Evolutionary conservation across 2,113 vertebrate species (phyloP).

Genomic region (Haemorhous mexicanus): DNA sequence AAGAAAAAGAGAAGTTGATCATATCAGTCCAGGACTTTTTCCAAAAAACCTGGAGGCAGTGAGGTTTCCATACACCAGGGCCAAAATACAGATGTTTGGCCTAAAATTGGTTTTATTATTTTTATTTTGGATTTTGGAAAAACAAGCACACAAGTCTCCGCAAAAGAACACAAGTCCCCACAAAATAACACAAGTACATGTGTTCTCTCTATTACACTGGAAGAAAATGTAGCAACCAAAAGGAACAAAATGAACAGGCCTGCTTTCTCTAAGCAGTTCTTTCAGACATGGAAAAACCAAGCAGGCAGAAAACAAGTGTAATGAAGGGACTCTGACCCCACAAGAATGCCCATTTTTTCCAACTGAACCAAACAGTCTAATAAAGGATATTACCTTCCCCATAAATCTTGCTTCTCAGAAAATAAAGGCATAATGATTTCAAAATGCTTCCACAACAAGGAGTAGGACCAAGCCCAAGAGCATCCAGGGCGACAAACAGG

Average conservation of each 20-base stretch:
- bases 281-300: constrained; percentile 44
- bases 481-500: not conserved
- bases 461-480: not conserved
- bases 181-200: constrained; percentile 7
- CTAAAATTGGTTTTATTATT: constrained; percentile 54
- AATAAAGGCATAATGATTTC: constrained; percentile 32
- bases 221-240: constrained; percentile 31
- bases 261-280: constrained; percentile 9
- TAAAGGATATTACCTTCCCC: constrained; percentile 46
- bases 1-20: constrained; percentile 8
- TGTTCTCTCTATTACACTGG: constrained; percentile 45
- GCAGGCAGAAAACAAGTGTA: constrained; percentile 45
- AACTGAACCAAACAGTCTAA: constrained; percentile 18
- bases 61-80: constrained; percentile 27
- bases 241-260: constrained; percentile 31
- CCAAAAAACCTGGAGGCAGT: constrained; percentile 48
- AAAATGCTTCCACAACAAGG: constrained; percentile 13
- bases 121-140: constrained; percentile 63
- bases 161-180: not conserved
- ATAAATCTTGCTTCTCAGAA: constrained; percentile 37
- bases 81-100: constrained; percentile 59
- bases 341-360: constrained; percentile 50
- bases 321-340: constrained; percentile 32
- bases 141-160: constrained; percentile 28
- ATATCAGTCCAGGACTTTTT: constrained; percentile 40